phyloP scores from a whole-genome alignment of 2,113 vertebrate genomes.

The Ammodytes dubius region DNA sequence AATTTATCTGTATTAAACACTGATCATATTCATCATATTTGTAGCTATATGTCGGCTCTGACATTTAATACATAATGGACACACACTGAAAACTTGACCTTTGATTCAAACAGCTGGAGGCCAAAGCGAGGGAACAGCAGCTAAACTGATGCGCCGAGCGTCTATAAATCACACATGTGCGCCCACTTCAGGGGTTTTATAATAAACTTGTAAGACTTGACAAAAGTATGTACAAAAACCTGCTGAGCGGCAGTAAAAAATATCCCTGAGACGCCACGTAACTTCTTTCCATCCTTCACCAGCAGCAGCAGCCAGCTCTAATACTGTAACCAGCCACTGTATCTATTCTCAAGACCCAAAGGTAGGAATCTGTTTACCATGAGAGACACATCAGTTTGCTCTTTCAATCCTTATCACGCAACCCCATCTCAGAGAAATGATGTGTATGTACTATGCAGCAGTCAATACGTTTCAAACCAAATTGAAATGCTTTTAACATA shows the following conservation, averaged over 20 bases:
- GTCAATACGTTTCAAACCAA: too few species aligned
- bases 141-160: constrained; percentile 14
- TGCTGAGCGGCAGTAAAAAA: constrained; percentile 52
- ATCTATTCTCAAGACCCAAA: not conserved
- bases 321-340: not conserved
- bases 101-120: constrained; percentile 37
- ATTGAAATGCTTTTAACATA: too few species aligned
- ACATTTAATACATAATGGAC: not conserved
- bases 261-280: constrained; percentile 1
- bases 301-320: not conserved
- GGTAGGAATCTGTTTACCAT: not conserved
- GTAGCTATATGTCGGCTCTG: not conserved
- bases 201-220: constrained; percentile 67
- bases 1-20: not conserved
- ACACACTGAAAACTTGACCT: not conserved
- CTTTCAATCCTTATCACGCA: too few species aligned
- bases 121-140: not conserved
- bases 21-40: not conserved
- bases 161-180: constrained; percentile 59
- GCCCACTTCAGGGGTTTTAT: constrained; percentile 44
- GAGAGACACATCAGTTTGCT: too few species aligned
- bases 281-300: not conserved
- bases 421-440: too few species aligned
- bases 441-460: too few species aligned
- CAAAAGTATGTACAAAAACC: constrained; percentile 53